phyloP scores from a whole-genome alignment of 2,797 vertebrate species.

The Lepus oiostolus region DNA sequence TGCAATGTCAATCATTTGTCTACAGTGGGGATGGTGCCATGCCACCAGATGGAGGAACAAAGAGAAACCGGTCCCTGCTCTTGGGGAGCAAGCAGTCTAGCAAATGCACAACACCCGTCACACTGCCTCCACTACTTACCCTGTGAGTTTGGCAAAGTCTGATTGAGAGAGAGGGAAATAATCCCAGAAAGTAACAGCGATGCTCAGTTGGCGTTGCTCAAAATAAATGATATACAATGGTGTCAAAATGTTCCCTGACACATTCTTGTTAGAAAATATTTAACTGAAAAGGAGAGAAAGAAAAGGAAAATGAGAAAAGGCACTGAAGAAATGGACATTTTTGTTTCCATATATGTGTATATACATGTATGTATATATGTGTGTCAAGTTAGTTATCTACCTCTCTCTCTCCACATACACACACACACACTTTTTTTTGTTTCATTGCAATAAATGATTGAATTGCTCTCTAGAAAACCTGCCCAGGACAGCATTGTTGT shows the following conservation, averaged over 20 bases:
- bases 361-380: background rate
- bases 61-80: background rate
- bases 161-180: background rate
- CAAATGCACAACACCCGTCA: rapidly evolving
- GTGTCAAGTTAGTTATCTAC: background rate
- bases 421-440: background rate
- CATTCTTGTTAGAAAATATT: background rate
- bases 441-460: background rate
- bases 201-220: background rate
- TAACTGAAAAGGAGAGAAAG: background rate
- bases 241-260: background rate
- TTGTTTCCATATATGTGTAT: background rate
- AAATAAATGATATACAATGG: background rate
- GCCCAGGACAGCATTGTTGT: background rate
- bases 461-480: background rate
- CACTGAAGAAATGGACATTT: background rate
- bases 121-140: background rate
- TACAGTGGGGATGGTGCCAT: background rate
- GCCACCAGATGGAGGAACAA: background rate
- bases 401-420: too few species aligned
- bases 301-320: background rate
- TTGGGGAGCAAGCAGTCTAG: background rate
- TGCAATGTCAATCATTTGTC: background rate
- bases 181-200: background rate
- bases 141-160: background rate